Evolutionary conservation across 1,140 invertebrate genomes (phyloP), one percentile per base, ranked within the genome.

Genomic region (Luehdorfia chinensis): DNA sequence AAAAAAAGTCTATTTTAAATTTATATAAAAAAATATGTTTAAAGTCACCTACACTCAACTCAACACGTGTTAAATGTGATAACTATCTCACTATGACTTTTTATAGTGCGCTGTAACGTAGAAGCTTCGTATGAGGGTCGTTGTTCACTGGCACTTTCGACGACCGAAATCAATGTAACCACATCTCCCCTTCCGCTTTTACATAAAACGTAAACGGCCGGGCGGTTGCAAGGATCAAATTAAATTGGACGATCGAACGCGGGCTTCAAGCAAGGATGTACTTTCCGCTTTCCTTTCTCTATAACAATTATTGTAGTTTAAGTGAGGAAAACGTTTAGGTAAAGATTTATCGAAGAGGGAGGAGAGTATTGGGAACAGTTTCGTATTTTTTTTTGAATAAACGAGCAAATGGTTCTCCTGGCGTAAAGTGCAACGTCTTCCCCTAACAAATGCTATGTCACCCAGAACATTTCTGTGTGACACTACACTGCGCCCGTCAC

Each of bases 191-290:
- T 30, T 12, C 9, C 8, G 27, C 18, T 36, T n/a, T 21, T 7
- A 21, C 9, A 36, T 33, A 12, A 36, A 36, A 21, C 8, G 18
- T 36, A 36, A 36, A 19, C n/a, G 18, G n/a, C 15, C 9, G 18
- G 33, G 18, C 18, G 33, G 18, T 1, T 21, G 33, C 18, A 36
- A 9, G 18, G 33, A 12, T 36, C 33, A 36, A 36, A 19, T 36
- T 36, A 36, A 36, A 36, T 36, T 36, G 33, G 33, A 4, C 33
- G 18, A 12, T 19, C 12, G 8, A 30, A 11, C 14, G 18, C 15
- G 5, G 32, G 13, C 33, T 36, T 23, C 33, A 6, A 36, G 19
- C 33, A 36, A 36, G 16, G 33, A 21, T 36, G 18, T 36, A 36
- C 18, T 36, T 36, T 36, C 19, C 33, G 19, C 33, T 36, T 36